Evolutionary conservation across 2,888 invertebrate species (phyloP).

Genomic region (Chaetogeoica ovagalla): DNA sequence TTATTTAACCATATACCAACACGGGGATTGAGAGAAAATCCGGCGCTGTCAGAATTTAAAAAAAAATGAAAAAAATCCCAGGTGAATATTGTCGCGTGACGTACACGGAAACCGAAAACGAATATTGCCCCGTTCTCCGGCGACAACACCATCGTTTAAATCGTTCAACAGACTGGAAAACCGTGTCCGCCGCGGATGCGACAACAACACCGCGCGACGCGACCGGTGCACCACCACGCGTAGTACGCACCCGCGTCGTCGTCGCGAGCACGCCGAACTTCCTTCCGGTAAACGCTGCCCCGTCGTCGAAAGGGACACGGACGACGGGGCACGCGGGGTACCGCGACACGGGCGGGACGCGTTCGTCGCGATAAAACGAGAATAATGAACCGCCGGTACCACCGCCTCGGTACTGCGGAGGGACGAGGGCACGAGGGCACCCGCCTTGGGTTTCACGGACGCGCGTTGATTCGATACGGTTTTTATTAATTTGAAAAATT

Average conservation of each 20-base stretch:
- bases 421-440: constrained; percentile 24
- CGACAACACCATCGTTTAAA: neutral
- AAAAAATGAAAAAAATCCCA: too few relatives aligned
- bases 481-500: neutral
- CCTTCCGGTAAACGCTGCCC: constrained; percentile 32
- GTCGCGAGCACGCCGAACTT: too few relatives aligned
- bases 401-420: too few relatives aligned
- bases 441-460: neutral
- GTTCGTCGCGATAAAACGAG: neutral
- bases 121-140: too few relatives aligned
- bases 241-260: constrained; percentile 14
- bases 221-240: neutral
- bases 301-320: neutral
- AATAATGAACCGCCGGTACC: neutral
- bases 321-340: too few relatives aligned
- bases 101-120: too few relatives aligned
- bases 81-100: too few relatives aligned
- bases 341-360: neutral
- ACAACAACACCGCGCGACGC: neutral
- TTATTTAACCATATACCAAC: too few relatives aligned
- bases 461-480: constrained; percentile 2
- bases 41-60: too few relatives aligned
- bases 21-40: too few relatives aligned
- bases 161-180: neutral
- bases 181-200: neutral